A percentile compares a stretch with the other conserved stretches of the same genome.
These are phyloP conservation scores for Chymomyza procnemis DNA, from an alignment of 2,888 invertebrate genomes.

Conservation along the genomic window DNA sequence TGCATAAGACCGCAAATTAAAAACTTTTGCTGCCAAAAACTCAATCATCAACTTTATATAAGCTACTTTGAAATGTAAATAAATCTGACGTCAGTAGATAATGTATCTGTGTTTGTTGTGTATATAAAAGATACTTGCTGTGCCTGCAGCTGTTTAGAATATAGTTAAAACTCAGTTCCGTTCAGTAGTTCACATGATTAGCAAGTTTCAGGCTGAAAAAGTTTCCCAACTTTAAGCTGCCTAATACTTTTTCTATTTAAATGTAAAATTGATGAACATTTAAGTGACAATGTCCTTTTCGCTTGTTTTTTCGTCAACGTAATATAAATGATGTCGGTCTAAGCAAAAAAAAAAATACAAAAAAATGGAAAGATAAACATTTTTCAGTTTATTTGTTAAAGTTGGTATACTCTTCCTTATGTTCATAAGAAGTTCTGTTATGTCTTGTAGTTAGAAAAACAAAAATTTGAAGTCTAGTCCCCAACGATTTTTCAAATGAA, in stretches of 20 bases:
- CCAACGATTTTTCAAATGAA: no score
- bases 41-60: constrained; percentile 44
- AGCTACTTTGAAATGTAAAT: constrained; percentile 16
- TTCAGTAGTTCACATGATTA: constrained; percentile 31
- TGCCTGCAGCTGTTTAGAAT: neutral
- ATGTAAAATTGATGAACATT: constrained; percentile 63
- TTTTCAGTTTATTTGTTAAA: neutral
- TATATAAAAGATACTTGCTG: neutral
- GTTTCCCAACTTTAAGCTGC: neutral
- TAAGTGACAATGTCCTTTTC: constrained; percentile 45
- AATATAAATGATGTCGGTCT: constrained; percentile 26
- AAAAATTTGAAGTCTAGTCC: no score
- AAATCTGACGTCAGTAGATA: neutral
- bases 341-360: neutral
- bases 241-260: constrained; percentile 30
- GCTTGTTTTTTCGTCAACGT: neutral
- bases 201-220: constrained; percentile 24
- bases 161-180: neutral
- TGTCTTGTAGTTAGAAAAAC: no score
- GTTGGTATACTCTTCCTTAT: neutral
- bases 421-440: no score
- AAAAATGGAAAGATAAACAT: neutral
- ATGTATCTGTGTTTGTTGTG: neutral
- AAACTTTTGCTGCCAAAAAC: constrained; percentile 31
- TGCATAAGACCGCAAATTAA: neutral